phyloP scores from a whole-genome alignment of 2,888 invertebrate species.

The Melieria crassipennis region DNA sequence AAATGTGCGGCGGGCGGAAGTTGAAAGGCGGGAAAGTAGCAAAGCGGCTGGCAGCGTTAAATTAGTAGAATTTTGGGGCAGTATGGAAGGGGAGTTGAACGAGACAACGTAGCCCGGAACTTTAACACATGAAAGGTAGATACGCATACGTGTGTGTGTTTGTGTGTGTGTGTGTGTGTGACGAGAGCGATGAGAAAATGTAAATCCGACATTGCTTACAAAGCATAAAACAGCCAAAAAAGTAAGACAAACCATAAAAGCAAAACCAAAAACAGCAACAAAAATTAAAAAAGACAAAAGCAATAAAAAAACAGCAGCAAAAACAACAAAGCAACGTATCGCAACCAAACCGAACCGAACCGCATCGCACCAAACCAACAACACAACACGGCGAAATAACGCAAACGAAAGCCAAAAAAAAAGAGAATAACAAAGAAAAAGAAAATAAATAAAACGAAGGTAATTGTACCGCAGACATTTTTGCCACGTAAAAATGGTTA shows the following conservation, averaged over 20 bases:
- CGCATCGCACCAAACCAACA: too few relatives aligned
- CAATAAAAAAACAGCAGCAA: constrained; percentile 5
- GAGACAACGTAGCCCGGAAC: constrained; percentile 17
- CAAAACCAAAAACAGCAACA: constrained; percentile 38
- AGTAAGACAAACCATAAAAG: constrained; percentile 39
- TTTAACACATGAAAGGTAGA: constrained; percentile 19
- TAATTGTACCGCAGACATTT: constrained; percentile 35
- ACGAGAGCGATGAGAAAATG: constrained; percentile 33
- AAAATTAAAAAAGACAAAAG: constrained; percentile 11
- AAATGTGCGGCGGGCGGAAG: too few relatives aligned
- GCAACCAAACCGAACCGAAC: too few relatives aligned
- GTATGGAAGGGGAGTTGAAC: neutral
- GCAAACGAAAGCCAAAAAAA: constrained; percentile 20
- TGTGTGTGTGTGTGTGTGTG: neutral
- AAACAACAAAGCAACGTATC: neutral
- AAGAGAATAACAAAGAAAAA: constrained; percentile 16
- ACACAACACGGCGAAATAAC: too few relatives aligned
- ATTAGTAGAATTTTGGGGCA: too few relatives aligned
- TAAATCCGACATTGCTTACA: constrained; percentile 49
- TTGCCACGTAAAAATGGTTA: constrained; percentile 27
- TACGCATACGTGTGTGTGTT: constrained; percentile 17
- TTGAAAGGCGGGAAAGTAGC: too few relatives aligned
- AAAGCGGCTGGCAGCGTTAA: too few relatives aligned
- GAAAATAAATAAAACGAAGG: constrained; percentile 23
- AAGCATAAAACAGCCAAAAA: constrained; percentile 36